Evolutionary conservation across 2,113 vertebrate species (phyloP).

Genomic region (Telmatochromis sp.): DNA sequence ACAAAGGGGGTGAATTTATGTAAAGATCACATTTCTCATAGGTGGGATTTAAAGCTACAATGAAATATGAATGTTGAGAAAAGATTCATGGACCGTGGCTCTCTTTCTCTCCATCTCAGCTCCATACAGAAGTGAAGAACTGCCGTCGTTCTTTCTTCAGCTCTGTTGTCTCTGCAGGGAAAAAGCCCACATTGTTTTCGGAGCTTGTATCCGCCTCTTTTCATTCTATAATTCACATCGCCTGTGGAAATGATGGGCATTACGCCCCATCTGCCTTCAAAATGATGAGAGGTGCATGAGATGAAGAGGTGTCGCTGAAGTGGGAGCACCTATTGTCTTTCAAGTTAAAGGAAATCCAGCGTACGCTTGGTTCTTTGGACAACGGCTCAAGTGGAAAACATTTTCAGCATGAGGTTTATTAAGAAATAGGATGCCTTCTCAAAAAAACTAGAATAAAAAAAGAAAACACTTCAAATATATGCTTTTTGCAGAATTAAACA

Average conservation of each 20-base stretch:
- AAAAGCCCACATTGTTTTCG: constrained; percentile 27
- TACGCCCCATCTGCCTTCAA: constrained; percentile 12
- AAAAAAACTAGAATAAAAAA: not conserved
- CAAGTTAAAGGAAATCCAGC: not conserved
- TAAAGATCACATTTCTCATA: constrained; percentile 47
- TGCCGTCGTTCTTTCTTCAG: not conserved
- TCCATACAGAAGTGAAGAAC: constrained; percentile 22
- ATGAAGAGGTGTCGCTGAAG: not conserved
- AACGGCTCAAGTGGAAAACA: not conserved
- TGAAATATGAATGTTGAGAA: constrained; percentile 54
- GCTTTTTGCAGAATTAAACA: not conserved
- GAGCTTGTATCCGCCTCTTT: not conserved
- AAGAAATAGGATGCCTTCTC: not conserved
- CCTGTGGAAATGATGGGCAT: constrained; percentile 5
- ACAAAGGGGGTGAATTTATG: constrained; percentile 50
- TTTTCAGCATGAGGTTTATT: not conserved
- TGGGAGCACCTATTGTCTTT: not conserved
- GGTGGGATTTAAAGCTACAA: constrained; percentile 38
- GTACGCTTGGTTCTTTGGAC: not conserved
- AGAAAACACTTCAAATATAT: not conserved
- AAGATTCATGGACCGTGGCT: constrained; percentile 45
- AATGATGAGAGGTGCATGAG: not conserved
- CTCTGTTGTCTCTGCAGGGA: not conserved
- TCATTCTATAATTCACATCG: constrained; percentile 9
- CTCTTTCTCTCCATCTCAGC: not conserved